Evolutionary conservation across 1,140 invertebrate species (phyloP).

Genomic region (Sweltsa coloradensis): DNA sequence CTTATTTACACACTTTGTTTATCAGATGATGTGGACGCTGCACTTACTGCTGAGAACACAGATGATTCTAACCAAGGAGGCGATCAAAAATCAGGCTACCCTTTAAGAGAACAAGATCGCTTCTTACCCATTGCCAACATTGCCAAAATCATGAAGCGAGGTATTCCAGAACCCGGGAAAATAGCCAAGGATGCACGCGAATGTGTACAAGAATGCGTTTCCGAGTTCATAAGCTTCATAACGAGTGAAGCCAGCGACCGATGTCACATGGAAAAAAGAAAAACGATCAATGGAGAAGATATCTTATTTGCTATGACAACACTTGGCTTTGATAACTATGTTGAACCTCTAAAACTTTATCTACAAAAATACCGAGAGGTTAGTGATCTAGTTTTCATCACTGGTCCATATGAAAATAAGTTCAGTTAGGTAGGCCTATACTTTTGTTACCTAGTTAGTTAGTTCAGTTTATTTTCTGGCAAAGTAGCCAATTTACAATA

Average conservation of each 20-base stretch:
- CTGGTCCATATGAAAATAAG: too few species aligned
- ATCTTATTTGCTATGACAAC: conserved; percentile 94
- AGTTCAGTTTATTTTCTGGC: too few species aligned
- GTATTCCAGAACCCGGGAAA: conserved; percentile 93
- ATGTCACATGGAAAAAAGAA: conserved; percentile 94
- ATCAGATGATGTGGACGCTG: conserved; percentile 18
- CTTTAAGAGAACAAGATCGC: conserved; percentile 79
- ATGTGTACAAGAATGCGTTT: conserved; percentile 99
- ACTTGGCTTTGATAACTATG: conserved; percentile 96
- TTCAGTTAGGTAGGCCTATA: too few species aligned
- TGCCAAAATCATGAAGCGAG: conserved; percentile 97
- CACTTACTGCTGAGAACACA: conserved; percentile 42
- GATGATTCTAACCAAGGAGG: conserved; percentile 54
- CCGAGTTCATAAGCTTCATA: conserved; percentile 98
- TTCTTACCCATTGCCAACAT: conserved; percentile 98
- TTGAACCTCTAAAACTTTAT: conserved; percentile 93
- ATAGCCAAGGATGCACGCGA: conserved; percentile 99
- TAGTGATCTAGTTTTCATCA: conserved; percentile 14
- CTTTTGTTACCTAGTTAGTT: neutral
- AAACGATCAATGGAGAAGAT: conserved; percentile 99
- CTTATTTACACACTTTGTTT: conserved; percentile 4
- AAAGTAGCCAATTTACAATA: too few species aligned
- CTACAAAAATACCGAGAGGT: conserved; percentile 93
- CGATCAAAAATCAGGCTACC: conserved; percentile 34
- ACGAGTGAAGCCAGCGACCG: conserved; percentile 96